Evolutionary conservation across 2,113 vertebrate genomes (phyloP).

Genomic region (Bos indicus): DNA sequence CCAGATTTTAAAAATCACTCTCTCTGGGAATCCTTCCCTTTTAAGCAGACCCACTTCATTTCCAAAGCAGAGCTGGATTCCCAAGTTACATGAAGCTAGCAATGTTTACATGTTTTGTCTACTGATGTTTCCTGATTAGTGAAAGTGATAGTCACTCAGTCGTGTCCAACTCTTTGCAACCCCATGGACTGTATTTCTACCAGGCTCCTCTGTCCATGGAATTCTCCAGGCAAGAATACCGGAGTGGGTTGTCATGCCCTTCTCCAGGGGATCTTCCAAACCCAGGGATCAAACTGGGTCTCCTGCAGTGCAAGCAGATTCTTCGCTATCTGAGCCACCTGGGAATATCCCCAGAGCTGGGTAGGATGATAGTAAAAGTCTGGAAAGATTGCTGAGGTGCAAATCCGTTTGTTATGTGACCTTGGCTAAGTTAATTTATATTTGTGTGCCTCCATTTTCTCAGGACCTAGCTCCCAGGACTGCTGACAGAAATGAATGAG

Average conservation of each 20-base stretch:
- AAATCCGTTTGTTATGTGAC: background rate
- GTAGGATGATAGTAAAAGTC: background rate
- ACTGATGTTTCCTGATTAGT: background rate
- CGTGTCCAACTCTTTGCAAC: background rate
- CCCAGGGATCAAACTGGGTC: background rate
- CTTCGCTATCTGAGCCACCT: background rate
- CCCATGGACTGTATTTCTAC: background rate
- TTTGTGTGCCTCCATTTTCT: background rate
- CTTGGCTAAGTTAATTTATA: background rate
- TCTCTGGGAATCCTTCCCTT: background rate
- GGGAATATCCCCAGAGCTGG: background rate
- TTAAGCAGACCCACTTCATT: background rate
- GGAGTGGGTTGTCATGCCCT: background rate
- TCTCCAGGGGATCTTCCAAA: background rate
- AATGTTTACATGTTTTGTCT: background rate
- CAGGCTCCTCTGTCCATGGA: background rate
- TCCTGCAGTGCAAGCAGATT: background rate
- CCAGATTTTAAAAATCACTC: background rate
- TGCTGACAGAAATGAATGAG: background rate
- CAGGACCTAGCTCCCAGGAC: background rate
- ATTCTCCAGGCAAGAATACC: background rate
- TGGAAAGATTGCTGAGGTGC: too few species aligned
- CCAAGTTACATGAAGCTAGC: background rate
- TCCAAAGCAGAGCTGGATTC: background rate
- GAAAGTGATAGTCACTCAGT: background rate